Base-by-base conservation (phyloP, 2,113 vertebrate species). In the Sceloporus undulatus region DNA sequence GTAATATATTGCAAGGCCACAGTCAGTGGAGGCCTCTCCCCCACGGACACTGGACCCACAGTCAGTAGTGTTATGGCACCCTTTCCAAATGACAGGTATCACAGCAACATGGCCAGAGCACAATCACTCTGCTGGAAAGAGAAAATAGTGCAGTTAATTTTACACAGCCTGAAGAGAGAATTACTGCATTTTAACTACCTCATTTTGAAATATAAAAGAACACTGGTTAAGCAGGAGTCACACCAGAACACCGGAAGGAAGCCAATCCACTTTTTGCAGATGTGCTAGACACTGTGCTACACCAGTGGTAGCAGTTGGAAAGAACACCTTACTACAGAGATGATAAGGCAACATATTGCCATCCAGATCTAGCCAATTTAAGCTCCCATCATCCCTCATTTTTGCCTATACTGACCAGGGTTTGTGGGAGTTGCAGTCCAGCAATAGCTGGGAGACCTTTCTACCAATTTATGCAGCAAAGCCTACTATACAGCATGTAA, bases 1-100 rank as follows among this genome's bases (percentile, higher is more conserved):
- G n/a, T 62, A 40, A 23, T 38, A 29, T 25, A 34, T 54, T 83
- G 42, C 13, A n/a, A 84, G 75, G 87, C 91, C 89, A 88, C 79
- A 42, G 90, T 85, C 93, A 79, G 62, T 23, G 40, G 62, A 84
- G 25, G 19, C 88, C 84, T n/a, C 84, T 87, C 84, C 92, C 88
- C 85, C 21, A 40, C 76, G 93, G 91, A 90, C 14, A 73, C 90
- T 90, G 90, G 88, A 89, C 86, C 95, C 90, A 54, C 11, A 34
- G 25, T 95, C 96, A 96, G 97, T 97, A 96, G 97, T 95, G 96
- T 96, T 93, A 93, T 94, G 93, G 95, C 94, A 95, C 93, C 85
- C 84, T 25, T 86, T 75, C 87, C 92, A 34, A 68, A 70, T 3
- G 82, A 90, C 90, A 85, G 71, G 14, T 84, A 66, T 92, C 91